phyloP scores from a whole-genome alignment of 2,888 invertebrate genomes.

The Phortica okadai region DNA sequence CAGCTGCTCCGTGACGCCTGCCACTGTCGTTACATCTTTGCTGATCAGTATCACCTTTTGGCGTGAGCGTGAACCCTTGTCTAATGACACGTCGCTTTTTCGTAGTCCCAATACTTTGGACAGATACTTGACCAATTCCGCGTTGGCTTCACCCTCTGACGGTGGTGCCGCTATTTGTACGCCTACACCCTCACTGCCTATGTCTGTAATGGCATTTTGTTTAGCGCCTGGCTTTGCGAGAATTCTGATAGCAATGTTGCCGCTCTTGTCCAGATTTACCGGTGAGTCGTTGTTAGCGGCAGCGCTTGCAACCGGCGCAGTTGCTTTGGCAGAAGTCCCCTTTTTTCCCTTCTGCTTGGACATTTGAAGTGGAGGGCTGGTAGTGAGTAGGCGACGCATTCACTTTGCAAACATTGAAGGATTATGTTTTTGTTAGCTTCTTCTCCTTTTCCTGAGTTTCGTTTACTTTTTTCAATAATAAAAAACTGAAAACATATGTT shows the following conservation, averaged over 20 bases:
- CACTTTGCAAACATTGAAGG: slow-evolving; percentile 4
- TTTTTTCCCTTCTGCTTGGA: slow-evolving; percentile 68
- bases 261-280: slow-evolving; percentile 78
- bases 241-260: slow-evolving; percentile 81
- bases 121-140: slow-evolving; percentile 84
- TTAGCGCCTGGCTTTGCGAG: slow-evolving; percentile 87
- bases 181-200: slow-evolving; percentile 82
- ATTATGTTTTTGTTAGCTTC: background rate
- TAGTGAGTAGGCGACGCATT: slow-evolving; percentile 55
- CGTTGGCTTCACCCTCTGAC: slow-evolving; percentile 88
- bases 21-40: slow-evolving; percentile 76
- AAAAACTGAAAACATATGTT: slow-evolving; percentile 29
- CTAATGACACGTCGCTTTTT: slow-evolving; percentile 84
- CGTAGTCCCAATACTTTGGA: slow-evolving; percentile 82
- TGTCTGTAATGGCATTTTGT: slow-evolving; percentile 82
- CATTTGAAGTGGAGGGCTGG: slow-evolving; percentile 49
- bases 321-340: slow-evolving; percentile 39
- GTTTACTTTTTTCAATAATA: background rate
- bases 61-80: slow-evolving; percentile 80
- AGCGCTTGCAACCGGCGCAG: slow-evolving; percentile 5
- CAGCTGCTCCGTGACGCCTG: slow-evolving; percentile 76
- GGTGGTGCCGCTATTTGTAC: slow-evolving; percentile 89
- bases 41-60: slow-evolving; percentile 79
- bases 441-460: background rate
- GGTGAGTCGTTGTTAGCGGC: slow-evolving; percentile 52